A percentile compares a stretch with the other conserved stretches of the same genome.
Evolutionary conservation across 2,797 vertebrate species (phyloP).

Genomic region (Syncerus caffer): DNA sequence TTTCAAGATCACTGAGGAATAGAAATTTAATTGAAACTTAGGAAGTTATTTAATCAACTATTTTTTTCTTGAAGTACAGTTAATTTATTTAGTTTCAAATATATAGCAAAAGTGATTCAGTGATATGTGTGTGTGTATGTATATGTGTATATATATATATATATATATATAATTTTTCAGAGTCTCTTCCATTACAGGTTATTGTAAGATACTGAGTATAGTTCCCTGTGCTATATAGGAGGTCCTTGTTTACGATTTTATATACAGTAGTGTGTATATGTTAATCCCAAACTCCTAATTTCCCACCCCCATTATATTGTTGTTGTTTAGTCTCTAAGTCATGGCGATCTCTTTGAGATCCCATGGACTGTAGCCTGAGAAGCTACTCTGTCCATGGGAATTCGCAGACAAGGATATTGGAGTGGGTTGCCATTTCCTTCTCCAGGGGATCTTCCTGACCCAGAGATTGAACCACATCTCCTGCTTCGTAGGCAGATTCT

Average conservation of each 20-base stretch:
- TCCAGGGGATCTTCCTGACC: background rate
- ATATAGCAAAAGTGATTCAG: background rate
- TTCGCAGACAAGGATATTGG: background rate
- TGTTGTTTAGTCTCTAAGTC: background rate
- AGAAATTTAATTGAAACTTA: background rate
- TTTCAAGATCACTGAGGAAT: background rate
- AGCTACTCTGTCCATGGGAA: background rate
- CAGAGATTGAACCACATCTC: background rate
- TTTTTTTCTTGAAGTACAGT: background rate
- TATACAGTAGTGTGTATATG: background rate
- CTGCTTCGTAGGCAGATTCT: background rate
- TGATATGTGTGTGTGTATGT: background rate
- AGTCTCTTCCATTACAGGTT: background rate
- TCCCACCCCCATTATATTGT: background rate
- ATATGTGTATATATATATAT: background rate
- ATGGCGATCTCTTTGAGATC: background rate
- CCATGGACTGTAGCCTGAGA: background rate
- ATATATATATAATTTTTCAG: background rate
- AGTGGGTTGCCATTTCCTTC: background rate
- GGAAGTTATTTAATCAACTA: background rate
- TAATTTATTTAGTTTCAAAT: background rate
- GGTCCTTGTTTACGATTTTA: background rate
- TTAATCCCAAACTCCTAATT: background rate
- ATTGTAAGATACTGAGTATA: background rate
- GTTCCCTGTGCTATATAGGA: background rate